Evolutionary conservation across 2,113 vertebrate genomes (phyloP), one percentile per base, ranked within the genome.

Genomic region (Seriola aureovittata): DNA sequence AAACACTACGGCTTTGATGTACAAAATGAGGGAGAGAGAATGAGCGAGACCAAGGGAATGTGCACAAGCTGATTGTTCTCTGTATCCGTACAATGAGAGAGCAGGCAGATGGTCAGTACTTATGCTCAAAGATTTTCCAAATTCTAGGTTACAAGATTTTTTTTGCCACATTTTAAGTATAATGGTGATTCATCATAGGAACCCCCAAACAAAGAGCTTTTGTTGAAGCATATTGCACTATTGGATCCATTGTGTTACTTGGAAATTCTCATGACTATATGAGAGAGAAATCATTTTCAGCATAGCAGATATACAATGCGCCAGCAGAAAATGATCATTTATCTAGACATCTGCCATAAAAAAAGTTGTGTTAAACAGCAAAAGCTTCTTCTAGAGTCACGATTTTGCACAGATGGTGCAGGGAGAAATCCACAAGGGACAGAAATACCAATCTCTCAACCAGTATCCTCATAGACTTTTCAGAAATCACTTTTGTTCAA

Each of bases 1-100:
- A 85, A 84, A 84, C 25, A 77, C 57, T 38, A 46, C 0, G 8
- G 80, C 85, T 90, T 90, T 92, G 85, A 90, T 90, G 72, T 87
- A 80, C 78, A 81, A 82, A 90, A 73, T 54, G 65, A 78, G 52
- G 19, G 58, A 32, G 58, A 72, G 66, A 68, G 46, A 54, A 17
- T 50, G 40, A 73, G 46, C 58, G 65, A 62, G 60, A 82, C 32
- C 38, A 40, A 54, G 69, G 77, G 21, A 73, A 82, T 8, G 5
- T 48, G 63, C 14, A 55, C 23, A 32, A 32, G 68, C 69, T 83
- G 77, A 82, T 82, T 78, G 50, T 63, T 85, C 69, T 85, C 59
- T 55, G 17, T n/a, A 38, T 46, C 4, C 34, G 21, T 25, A 52
- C 67, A 78, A 40, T 12, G 71, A 64, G 36, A 23, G 57, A 68